Evolutionary conservation across 2,113 vertebrate species (phyloP).

Genomic region (Echinops telfairi): DNA sequence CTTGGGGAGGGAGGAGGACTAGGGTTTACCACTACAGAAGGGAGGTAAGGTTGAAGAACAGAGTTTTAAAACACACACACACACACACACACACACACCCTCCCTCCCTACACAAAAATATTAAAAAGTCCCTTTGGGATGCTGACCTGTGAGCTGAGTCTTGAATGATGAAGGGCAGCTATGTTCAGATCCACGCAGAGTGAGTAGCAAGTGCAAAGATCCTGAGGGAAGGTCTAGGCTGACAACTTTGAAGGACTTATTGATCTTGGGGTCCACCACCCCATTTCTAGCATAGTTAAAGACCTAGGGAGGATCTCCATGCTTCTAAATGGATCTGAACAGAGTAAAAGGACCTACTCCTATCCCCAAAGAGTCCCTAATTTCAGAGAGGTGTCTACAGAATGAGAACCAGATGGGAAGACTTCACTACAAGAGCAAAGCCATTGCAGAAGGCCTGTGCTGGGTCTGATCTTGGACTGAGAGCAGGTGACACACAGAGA

Average conservation of each 20-base stretch:
- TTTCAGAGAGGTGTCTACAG: not conserved
- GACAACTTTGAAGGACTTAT: not conserved
- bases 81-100: too few species aligned
- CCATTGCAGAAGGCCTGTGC: not conserved
- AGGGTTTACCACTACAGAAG: not conserved
- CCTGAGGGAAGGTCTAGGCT: not conserved
- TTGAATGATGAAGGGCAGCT: not conserved
- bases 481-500: not conserved
- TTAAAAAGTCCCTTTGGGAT: slow-evolving; percentile 7
- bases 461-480: not conserved
- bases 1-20: not conserved
- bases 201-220: too few species aligned
- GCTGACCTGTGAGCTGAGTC: slow-evolving; percentile 1
- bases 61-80: not conserved
- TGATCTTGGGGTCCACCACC: not conserved
- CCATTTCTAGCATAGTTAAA: not conserved
- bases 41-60: not conserved
- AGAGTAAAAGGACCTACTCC: too few species aligned
- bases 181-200: too few species aligned
- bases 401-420: not conserved
- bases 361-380: not conserved
- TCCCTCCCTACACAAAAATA: not conserved
- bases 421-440: not conserved
- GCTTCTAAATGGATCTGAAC: not conserved
- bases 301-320: not conserved